A percentile compares a stretch with the other conserved stretches of the same genome.
phyloP scores from a whole-genome alignment of 2,888 invertebrate species.

The Rhabditophanes sp. region DNA sequence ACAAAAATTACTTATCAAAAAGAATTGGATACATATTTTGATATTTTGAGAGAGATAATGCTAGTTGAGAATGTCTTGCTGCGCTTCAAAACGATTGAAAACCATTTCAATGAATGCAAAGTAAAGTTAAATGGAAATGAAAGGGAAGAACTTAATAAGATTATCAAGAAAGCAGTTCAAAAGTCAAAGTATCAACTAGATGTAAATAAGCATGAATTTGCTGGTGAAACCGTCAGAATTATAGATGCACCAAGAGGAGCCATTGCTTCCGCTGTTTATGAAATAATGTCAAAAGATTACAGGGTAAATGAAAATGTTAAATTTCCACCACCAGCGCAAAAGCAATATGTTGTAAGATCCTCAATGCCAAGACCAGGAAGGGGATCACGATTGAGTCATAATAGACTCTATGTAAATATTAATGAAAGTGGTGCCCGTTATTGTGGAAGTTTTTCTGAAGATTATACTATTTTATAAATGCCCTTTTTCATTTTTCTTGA shows the following conservation, averaged over 20 bases:
- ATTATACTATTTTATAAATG: slow-evolving; percentile 6
- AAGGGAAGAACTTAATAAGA: slow-evolving; percentile 6
- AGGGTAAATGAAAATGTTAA: slow-evolving; percentile 1
- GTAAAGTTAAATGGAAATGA: slow-evolving; percentile 6
- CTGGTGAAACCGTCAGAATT: slow-evolving; percentile 5
- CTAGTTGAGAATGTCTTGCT: too few relatives aligned
- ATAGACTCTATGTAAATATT: slow-evolving; percentile 26
- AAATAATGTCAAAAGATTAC: slow-evolving; percentile 8
- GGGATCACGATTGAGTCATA: slow-evolving; percentile 17
- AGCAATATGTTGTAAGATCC: slow-evolving; percentile 29
- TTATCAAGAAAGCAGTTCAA: too few relatives aligned
- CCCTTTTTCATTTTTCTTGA: too few relatives aligned
- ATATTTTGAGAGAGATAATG: background rate
- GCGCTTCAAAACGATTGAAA: too few relatives aligned
- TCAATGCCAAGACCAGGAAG: slow-evolving; percentile 18
- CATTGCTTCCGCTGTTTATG: slow-evolving; percentile 8
- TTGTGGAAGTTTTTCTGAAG: slow-evolving; percentile 10
- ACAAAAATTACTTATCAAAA: background rate
- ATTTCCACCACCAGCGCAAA: slow-evolving; percentile 7
- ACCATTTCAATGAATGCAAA: slow-evolving; percentile 4
- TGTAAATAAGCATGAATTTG: slow-evolving; percentile 3
- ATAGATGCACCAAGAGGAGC: slow-evolving; percentile 17
- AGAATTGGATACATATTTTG: background rate
- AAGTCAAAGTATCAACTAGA: slow-evolving; percentile 1
- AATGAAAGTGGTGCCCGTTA: slow-evolving; percentile 14